Base-by-base conservation (phyloP, 2,888 invertebrate genomes). In the Melanotus villosus region DNA sequence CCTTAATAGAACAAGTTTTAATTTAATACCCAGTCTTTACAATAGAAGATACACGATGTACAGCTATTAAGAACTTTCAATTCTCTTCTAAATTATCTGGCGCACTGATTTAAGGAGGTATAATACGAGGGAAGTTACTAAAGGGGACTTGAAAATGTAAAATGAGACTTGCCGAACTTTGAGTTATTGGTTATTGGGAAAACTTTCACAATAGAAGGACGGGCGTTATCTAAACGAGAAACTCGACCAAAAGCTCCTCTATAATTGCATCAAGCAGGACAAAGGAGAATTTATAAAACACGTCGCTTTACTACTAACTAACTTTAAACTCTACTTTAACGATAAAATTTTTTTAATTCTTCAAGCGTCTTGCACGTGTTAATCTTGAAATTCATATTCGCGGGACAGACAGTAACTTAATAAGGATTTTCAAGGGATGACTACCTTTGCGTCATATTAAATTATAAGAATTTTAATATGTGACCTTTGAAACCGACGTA, bases 131-230 rank as follows among this genome's bases (percentile, higher is more conserved):
- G 30, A 62, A 69, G 64, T 56, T 58, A 59, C 41, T 65, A 54
- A 65, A 60, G 45, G 45, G 69, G 52, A 32, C 54, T 65, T 59
- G 43, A 66, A 70, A 65, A 70, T 70, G 56, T 62, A 66, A 66
- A 70, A 66, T 47, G 60, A 62, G 56, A 47, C 65, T 70, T 66
- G 38, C 54, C 36, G 45, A 66, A 52, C 50, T 62, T 65, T 65
- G 57, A 70, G 62, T 70, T 70, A 70, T 70, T 45, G 62, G 70
- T 66, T 70, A 70, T 70, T 41, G 70, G 65, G 60, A 50, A 70
- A 70, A 66, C 70, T 70, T 70, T 66, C 59, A 66, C 65, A 70
- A 70, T 65, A 47, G 60, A 18, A 65, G 38, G 30, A 38, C 64
- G 23, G 43, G 14, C 50, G 41, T 64, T 68, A 68, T 68, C 67